A percentile compares a stretch with the other conserved stretches of the same genome.
Evolutionary conservation across 2,113 vertebrate species (phyloP).

Genomic region (Pachycephala philippinensis): DNA sequence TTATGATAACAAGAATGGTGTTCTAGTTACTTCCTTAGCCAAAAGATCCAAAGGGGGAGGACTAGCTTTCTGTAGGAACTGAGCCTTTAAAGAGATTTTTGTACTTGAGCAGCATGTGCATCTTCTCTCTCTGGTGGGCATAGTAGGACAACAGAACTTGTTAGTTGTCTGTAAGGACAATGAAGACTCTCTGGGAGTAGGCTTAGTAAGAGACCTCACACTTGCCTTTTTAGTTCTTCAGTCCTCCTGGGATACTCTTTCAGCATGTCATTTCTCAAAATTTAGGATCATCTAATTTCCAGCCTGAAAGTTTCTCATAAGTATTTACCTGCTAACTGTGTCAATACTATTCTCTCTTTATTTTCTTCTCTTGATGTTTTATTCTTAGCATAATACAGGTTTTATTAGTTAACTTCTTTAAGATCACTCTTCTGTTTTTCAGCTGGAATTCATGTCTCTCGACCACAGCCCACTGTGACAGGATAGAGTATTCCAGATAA

Average conservation of each 20-base stretch:
- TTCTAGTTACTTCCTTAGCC: neutral
- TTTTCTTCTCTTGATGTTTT: neutral
- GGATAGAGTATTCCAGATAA: neutral
- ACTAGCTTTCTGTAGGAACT: neutral
- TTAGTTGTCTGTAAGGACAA: neutral
- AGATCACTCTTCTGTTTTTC: neutral
- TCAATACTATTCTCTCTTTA: neutral
- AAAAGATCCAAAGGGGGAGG: neutral
- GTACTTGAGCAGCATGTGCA: neutral
- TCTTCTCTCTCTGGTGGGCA: neutral
- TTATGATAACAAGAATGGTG: neutral
- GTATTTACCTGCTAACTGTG: neutral
- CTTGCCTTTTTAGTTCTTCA: neutral
- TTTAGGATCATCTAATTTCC: neutral
- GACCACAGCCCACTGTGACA: neutral
- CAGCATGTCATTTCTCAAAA: neutral
- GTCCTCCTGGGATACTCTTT: neutral
- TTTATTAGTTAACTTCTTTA: neutral
- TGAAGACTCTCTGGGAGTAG: neutral
- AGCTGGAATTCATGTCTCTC: neutral
- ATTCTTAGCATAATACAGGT: neutral
- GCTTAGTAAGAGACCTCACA: neutral
- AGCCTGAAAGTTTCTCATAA: neutral
- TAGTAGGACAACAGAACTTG: neutral
- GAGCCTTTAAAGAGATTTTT: neutral